A percentile compares a stretch with the other conserved stretches of the same genome.
Conservation (phyloP, 2,797 vertebrate genomes). For the Sitta carolinensis region DNA sequence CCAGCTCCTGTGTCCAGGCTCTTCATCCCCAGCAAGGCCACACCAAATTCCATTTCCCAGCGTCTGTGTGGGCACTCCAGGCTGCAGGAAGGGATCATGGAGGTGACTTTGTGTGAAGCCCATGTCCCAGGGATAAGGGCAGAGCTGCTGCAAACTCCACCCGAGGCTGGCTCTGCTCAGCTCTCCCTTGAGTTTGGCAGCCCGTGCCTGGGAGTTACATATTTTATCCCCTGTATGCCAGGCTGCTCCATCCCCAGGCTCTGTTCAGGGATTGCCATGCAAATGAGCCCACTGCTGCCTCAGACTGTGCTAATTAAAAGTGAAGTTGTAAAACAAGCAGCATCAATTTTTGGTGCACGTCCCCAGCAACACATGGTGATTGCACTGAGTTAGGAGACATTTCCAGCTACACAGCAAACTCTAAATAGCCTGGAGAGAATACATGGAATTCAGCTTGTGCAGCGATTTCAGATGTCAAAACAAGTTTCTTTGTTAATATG, state of each 20-base stretch:
- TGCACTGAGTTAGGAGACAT: slow-evolving; percentile 43
- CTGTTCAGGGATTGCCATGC: slow-evolving; percentile 21
- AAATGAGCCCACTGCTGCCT: slow-evolving; percentile 49
- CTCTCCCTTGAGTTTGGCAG: neutral
- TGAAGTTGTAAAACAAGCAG: slow-evolving; percentile 64
- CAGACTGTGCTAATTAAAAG: slow-evolving; percentile 57
- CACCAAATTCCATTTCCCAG: neutral
- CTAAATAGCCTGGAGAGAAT: slow-evolving; percentile 68
- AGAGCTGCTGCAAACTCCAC: neutral
- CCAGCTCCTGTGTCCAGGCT: neutral
- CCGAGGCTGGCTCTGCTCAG: neutral
- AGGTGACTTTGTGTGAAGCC: neutral
- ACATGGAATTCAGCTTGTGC: slow-evolving; percentile 59
- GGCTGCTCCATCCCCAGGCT: slow-evolving; percentile 39
- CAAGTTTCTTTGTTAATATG: slow-evolving; percentile 65
- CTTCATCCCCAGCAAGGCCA: neutral
- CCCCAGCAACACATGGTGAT: slow-evolving; percentile 52
- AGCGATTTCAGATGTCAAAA: slow-evolving; percentile 72
- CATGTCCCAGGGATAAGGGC: neutral
- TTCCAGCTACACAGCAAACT: slow-evolving; percentile 46
- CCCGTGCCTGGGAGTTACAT: neutral
- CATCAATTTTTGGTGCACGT: slow-evolving; percentile 52
- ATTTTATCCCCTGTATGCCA: slow-evolving; percentile 4
- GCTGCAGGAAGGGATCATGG: fast-evolving
- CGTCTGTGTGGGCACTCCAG: neutral